Conservation (phyloP, 2,888 invertebrate genomes). For the Protophormia terraenovae region DNA sequence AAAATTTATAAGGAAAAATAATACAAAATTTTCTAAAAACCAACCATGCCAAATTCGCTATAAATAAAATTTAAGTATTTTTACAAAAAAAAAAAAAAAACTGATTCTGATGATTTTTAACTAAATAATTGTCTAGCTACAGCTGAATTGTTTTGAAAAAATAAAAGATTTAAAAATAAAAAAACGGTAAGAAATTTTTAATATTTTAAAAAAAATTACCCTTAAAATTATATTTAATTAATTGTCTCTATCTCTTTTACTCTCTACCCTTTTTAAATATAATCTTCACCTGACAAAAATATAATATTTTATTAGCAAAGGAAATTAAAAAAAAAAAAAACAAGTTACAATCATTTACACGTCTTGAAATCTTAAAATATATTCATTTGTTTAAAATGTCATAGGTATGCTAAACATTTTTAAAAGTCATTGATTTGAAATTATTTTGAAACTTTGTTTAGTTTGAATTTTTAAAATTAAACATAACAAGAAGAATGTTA, state of each 20-base stretch:
- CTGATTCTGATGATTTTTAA: conserved; percentile 62
- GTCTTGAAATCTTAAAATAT: not conserved
- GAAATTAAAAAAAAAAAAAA: conserved; percentile 26
- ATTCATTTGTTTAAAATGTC: not conserved
- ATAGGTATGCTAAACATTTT: too few relatives aligned
- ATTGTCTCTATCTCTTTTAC: conserved; percentile 28
- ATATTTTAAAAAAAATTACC: not conserved
- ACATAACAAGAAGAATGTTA: too few relatives aligned
- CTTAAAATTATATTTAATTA: conserved; percentile 11
- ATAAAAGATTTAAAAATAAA: not conserved
- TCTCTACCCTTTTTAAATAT: conserved; percentile 53
- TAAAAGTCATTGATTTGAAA: too few relatives aligned
- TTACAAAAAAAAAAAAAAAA: conserved; percentile 39
- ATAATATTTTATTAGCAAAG: not conserved
- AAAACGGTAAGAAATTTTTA: conserved; percentile 60
- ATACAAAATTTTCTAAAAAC: conserved; percentile 45
- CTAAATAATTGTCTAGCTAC: conserved; percentile 78
- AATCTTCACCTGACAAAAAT: conserved; percentile 63
- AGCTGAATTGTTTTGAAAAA: conserved; percentile 67
- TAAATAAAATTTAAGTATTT: conserved; percentile 65
- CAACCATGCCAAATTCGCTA: conserved; percentile 71
- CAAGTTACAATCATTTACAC: not conserved
- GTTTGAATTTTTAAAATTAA: too few relatives aligned
- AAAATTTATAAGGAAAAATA: conserved; percentile 59
- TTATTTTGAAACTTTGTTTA: too few relatives aligned